phyloP scores from a whole-genome alignment of 2,113 vertebrate species.

The Boulengeromyrus knoepffleri region DNA sequence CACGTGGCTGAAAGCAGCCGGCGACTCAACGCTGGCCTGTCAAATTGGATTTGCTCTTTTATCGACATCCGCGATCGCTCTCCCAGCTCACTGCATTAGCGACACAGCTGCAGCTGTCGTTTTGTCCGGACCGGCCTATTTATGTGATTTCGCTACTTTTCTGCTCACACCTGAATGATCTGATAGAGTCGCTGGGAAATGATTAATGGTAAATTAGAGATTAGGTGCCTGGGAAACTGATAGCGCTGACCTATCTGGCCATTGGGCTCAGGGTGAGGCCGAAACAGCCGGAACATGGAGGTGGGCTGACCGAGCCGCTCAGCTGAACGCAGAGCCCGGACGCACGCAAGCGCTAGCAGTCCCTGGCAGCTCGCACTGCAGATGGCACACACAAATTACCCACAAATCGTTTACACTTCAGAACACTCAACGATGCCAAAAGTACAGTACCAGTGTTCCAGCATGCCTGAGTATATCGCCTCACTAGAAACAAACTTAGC shows the following conservation, averaged over 20 bases:
- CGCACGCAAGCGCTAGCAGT: not conserved
- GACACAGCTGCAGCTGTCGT: not conserved
- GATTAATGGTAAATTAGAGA: not conserved
- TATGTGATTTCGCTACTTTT: not conserved
- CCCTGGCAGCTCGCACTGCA: not conserved
- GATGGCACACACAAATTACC: slow-evolving; percentile 13
- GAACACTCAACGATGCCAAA: not conserved
- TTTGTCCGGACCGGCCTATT: not conserved
- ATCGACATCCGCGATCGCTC: not conserved
- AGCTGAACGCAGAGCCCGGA: not conserved
- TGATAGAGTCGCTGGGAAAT: not conserved
- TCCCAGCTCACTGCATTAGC: not conserved
- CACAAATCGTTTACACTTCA: not conserved
- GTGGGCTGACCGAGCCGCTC: not conserved
- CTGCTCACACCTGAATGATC: not conserved
- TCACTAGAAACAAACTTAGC: not conserved
- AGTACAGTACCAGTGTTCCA: not conserved
- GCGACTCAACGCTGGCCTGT: not conserved
- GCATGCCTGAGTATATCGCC: not conserved
- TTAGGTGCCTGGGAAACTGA: not conserved
- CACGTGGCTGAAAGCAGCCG: not conserved
- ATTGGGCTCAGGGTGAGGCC: not conserved
- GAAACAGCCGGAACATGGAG: not conserved
- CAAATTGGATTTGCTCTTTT: not conserved
- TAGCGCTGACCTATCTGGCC: not conserved